These are phyloP conservation scores for Tenthredo livida DNA, from an alignment of 2,888 invertebrate genomes.

Conservation along the genomic window DNA sequence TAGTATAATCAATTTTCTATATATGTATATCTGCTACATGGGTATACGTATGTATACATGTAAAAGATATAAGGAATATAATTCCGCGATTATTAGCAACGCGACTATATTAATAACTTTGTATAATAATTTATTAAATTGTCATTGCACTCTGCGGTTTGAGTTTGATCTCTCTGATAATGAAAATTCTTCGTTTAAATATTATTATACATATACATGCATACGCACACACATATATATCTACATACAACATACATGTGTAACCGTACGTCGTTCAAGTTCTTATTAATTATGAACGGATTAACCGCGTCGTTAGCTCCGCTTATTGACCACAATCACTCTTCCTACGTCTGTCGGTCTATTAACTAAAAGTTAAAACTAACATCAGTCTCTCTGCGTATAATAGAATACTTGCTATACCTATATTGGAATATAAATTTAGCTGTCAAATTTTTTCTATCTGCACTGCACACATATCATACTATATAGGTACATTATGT, in stretches of 20 bases:
- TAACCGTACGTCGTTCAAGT: slow-evolving; percentile 26
- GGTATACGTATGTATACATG: too few species aligned
- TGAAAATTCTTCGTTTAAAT: background rate
- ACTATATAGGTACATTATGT: too few species aligned
- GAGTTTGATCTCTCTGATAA: slow-evolving; percentile 1
- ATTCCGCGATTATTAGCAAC: too few species aligned
- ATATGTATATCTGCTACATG: too few species aligned
- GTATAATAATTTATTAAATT: background rate
- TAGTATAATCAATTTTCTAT: background rate
- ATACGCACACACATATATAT: too few species aligned
- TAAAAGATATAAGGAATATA: background rate
- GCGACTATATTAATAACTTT: too few species aligned
- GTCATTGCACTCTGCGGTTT: slow-evolving; percentile 27
- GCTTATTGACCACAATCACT: slow-evolving; percentile 21
- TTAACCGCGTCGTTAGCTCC: slow-evolving; percentile 43
- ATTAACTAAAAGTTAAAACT: slow-evolving; percentile 17
- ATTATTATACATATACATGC: background rate
- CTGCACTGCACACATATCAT: background rate
- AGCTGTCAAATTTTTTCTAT: background rate
- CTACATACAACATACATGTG: background rate
- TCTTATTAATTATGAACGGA: slow-evolving; percentile 47
- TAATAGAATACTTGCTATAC: background rate
- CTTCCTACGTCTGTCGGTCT: slow-evolving; percentile 28
- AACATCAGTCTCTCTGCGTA: background rate
- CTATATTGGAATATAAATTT: background rate